Base-by-base conservation (phyloP, 2,113 vertebrate genomes). In the Microcebus ravelobensis region DNA sequence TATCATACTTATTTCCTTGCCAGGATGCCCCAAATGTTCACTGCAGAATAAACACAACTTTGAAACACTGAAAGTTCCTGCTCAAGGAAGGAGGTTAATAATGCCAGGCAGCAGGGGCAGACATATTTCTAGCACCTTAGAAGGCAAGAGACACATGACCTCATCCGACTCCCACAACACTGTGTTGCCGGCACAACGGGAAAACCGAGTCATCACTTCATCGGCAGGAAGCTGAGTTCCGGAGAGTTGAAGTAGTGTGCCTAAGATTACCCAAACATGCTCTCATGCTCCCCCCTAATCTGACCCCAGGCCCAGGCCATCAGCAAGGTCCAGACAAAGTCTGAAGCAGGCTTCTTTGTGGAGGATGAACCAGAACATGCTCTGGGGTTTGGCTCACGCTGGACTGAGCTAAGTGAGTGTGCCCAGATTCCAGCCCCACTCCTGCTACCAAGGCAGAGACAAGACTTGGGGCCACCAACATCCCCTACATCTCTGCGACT, bases 31-130 rank as follows among this genome's bases (percentile, higher is more conserved):
- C 86, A 77, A 80, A 97, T 91, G 80, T 39, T 89, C 83, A 74
- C 59, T 96, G 87, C 27, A 96, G 96, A 97, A 96, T 91, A 84
- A 96, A 95, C 48, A 90, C 73, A 84, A 55, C 82, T 95, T 95
- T 89, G 95, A 96, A 93, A 80, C 65, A 84, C 0, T 52, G 80
- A 71, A 94, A 82, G 65, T 36, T 70, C 91, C 50, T 27, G 1
- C 88, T 61, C 39, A 74, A 84, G 85, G 23, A 84, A 91, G 48
- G 39, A 34, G 13, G 6, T 39, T 67, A 57, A 57, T 48, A 55
- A 88, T 52, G 20, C 13, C 74, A 25, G 29, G 34, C 42, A n/a
- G 81, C 61, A 61, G 48, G 73, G 18, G 9, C 1, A 4, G 15
- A 8, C 20, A 3, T 8, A 2, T 6, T 15, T 12, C 18, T 34